Percentiles rank a stretch among this genome's conserved stretches.
These are phyloP conservation scores for Lepus oiostolus DNA, from an alignment of 2,797 vertebrate species.

Conservation along the genomic window DNA sequence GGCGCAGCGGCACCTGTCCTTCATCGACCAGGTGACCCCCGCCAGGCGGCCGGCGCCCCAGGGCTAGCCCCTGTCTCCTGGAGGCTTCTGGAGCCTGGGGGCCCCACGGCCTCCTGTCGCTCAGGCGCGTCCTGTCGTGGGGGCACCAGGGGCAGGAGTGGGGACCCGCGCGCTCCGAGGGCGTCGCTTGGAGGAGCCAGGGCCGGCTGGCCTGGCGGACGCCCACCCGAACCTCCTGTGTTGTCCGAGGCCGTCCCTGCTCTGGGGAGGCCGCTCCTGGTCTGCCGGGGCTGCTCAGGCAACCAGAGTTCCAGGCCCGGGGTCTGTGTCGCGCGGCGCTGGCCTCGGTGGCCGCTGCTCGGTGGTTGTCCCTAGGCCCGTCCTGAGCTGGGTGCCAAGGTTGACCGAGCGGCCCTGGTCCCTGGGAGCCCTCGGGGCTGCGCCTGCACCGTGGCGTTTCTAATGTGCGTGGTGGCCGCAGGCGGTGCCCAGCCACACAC, in stretches of 20 bases:
- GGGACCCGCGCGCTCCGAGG: too few relatives aligned
- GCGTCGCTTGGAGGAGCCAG: too few relatives aligned
- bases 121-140: not conserved
- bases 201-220: not conserved
- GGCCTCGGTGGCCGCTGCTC: not conserved
- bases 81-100: not conserved
- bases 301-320: not conserved
- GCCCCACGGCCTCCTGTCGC: too few relatives aligned
- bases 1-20: slow-evolving; percentile 95
- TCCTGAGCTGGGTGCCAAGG: not conserved
- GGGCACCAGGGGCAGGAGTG: not conserved
- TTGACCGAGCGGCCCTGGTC: fast-evolving
- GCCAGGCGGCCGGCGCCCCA: fast-evolving
- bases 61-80: fast-evolving
- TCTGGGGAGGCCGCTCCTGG: not conserved
- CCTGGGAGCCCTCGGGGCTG: not conserved
- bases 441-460: fast-evolving
- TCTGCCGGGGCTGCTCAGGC: not conserved
- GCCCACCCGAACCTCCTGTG: fast-evolving
- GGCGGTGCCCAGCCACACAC: not conserved
- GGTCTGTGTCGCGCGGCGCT: not conserved
- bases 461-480: not conserved
- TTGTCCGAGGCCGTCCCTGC: fast-evolving
- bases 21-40: slow-evolving; percentile 95
- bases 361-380: not conserved